Conservation (phyloP, 2,113 vertebrate genomes). For the Elachura formosa region DNA sequence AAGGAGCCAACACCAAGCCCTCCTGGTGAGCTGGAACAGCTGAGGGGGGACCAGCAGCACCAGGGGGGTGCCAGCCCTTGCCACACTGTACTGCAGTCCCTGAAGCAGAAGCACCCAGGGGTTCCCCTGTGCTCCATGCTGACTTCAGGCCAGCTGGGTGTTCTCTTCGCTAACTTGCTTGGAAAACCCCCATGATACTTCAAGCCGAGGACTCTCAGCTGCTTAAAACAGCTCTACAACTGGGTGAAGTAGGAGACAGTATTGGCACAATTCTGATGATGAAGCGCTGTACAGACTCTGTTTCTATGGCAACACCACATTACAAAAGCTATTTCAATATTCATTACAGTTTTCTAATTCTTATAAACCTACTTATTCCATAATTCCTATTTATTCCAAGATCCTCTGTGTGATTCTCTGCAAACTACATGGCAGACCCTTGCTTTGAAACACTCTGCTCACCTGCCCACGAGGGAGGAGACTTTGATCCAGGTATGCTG, state of each 20-base stretch:
- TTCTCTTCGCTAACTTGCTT: not conserved
- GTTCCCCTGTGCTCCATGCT: not conserved
- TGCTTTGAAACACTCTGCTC: not conserved
- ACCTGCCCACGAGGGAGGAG: not conserved
- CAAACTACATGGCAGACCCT: accelerated
- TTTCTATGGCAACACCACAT: slow-evolving; percentile 8
- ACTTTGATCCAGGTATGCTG: not conserved
- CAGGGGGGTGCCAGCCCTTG: not conserved
- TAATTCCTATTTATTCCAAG: not conserved
- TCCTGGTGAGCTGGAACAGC: not conserved
- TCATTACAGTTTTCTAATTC: not conserved
- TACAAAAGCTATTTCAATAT: not conserved
- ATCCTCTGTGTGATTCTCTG: not conserved
- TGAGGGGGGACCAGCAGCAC: not conserved
- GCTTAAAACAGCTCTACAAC: not conserved
- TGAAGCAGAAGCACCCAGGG: accelerated
- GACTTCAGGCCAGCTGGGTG: not conserved
- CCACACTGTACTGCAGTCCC: accelerated
- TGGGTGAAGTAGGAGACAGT: not conserved
- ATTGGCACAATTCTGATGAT: not conserved
- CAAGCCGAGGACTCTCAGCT: not conserved
- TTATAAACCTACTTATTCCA: not conserved
- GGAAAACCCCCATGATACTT: not conserved
- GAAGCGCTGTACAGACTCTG: not conserved
- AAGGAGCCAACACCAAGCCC: not conserved